A percentile compares a stretch with the other conserved stretches of the same genome.
Evolutionary conservation across 2,888 invertebrate species (phyloP).

Genomic region (Polymixis flavicincta): DNA sequence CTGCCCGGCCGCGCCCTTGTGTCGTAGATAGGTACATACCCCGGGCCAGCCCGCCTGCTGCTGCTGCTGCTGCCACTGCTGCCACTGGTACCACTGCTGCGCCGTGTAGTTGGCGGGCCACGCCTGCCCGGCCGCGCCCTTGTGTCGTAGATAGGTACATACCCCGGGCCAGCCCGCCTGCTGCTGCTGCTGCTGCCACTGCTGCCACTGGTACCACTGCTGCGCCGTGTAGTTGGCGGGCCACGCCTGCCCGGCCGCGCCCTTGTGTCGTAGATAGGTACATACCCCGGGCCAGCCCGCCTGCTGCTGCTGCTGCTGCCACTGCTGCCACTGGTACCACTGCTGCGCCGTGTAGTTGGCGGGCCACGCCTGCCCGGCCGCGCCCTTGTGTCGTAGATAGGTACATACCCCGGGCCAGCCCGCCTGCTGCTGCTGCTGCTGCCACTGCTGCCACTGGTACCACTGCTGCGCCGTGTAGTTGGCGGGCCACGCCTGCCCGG

Average conservation of each 20-base stretch:
- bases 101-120: constrained; percentile 82
- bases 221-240: constrained; percentile 82
- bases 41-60: constrained; percentile 82
- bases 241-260: constrained; percentile 76
- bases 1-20: constrained; percentile 57
- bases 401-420: constrained; percentile 76
- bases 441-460: constrained; percentile 90
- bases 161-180: constrained; percentile 81
- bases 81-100: constrained; percentile 89
- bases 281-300: constrained; percentile 78
- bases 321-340: constrained; percentile 89
- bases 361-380: constrained; percentile 78
- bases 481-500: constrained; percentile 77
- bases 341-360: constrained; percentile 84
- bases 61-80: constrained; percentile 88
- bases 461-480: constrained; percentile 86
- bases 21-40: constrained; percentile 54
- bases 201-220: constrained; percentile 89
- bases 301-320: constrained; percentile 87
- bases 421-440: constrained; percentile 85
- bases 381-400: too few relatives aligned
- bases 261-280: too few relatives aligned
- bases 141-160: too few relatives aligned
- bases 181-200: constrained; percentile 88
- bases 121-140: constrained; percentile 70